Percentiles rank a stretch among this genome's conserved stretches.
Conservation (phyloP, 37 sponge, comb jelly and placozoan species). For the Petrosia ficiformis region DNA sequence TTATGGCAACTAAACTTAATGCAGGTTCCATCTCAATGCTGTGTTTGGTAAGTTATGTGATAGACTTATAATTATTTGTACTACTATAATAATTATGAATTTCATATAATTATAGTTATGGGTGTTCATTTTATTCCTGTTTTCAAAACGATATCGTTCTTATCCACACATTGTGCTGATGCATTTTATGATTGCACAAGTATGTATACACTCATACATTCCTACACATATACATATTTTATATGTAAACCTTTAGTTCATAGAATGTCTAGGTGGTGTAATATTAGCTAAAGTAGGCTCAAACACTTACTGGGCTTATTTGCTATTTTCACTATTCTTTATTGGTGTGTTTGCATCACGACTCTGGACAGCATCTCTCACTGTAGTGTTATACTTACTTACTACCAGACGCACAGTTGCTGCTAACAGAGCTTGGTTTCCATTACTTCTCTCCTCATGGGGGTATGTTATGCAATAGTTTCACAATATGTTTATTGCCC, state of each 20-base stretch:
- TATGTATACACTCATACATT: slow-evolving; percentile 8
- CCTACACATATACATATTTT: not conserved
- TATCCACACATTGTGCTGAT: slow-evolving; percentile 45
- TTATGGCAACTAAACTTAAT: slow-evolving; percentile 8
- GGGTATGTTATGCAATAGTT: slow-evolving; percentile 21
- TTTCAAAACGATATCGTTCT: slow-evolving; percentile 46
- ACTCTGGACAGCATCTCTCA: slow-evolving; percentile 25
- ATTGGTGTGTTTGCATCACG: slow-evolving; percentile 39
- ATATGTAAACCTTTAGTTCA: not conserved
- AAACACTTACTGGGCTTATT: slow-evolving; percentile 32
- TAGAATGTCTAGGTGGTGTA: not conserved
- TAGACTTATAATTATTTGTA: not conserved
- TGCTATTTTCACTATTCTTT: slow-evolving; percentile 41
- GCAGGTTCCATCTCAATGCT: slow-evolving; percentile 19
- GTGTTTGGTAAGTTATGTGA: slow-evolving; percentile 23
- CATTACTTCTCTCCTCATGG: slow-evolving; percentile 45
- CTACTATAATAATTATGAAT: not conserved
- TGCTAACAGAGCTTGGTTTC: slow-evolving; percentile 52
- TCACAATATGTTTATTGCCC: not conserved
- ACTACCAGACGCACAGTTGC: not conserved
- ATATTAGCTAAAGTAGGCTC: slow-evolving; percentile 15
- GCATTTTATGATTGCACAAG: slow-evolving; percentile 61
- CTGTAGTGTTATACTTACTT: slow-evolving; percentile 7
- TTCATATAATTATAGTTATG: slow-evolving; percentile 16
- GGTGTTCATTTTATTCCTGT: slow-evolving; percentile 51